phyloP scores from a whole-genome alignment of 2,888 invertebrate species.

The Drosophila multiciliata region DNA sequence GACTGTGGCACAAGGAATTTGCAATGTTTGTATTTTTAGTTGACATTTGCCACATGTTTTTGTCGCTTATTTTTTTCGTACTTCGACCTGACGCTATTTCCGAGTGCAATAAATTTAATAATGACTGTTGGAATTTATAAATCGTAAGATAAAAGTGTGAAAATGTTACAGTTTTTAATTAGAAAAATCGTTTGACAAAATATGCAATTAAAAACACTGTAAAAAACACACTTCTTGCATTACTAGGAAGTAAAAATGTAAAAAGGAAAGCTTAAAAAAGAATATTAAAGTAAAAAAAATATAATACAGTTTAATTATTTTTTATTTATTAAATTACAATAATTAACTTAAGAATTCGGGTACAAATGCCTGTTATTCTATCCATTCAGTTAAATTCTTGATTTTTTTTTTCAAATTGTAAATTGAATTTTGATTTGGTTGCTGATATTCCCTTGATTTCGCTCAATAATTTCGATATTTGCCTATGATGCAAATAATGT shows the following conservation, averaged over 20 bases:
- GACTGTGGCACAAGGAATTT: constrained; percentile 49
- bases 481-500: not conserved
- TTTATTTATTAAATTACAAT: not conserved
- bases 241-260: not conserved
- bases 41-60: constrained; percentile 61
- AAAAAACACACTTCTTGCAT: not conserved
- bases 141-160: not conserved
- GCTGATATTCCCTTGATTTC: not conserved
- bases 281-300: not conserved
- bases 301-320: not conserved
- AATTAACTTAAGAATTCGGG: not conserved
- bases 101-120: not conserved
- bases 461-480: no score
- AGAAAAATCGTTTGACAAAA: not conserved
- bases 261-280: not conserved
- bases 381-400: not conserved
- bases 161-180: not conserved
- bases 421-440: no score
- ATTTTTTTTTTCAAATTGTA: not conserved
- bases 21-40: constrained; percentile 64
- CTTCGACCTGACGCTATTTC: not conserved
- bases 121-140: not conserved
- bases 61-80: constrained; percentile 5
- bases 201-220: not conserved
- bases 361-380: not conserved